These are phyloP conservation scores for Macheiramphus alcinus DNA, from an alignment of 2,113 vertebrate genomes.

Conservation along the genomic window DNA sequence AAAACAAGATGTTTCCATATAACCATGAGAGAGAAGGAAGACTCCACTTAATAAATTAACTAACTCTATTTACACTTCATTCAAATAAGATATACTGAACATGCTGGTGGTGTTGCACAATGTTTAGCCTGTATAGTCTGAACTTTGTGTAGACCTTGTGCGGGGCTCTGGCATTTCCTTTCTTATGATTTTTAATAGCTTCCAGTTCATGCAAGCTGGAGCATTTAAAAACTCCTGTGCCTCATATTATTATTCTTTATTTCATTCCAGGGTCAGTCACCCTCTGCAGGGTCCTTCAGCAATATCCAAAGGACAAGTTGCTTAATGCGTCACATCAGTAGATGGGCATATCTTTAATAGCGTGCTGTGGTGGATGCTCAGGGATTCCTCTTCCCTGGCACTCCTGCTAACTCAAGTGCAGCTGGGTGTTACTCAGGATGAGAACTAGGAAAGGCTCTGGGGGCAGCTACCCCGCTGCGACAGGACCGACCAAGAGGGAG, in stretches of 20 bases:
- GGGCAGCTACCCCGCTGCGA: neutral
- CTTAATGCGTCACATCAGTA: neutral
- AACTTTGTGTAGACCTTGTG: neutral
- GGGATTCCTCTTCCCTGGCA: neutral
- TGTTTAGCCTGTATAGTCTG: neutral
- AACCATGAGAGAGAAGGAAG: neutral
- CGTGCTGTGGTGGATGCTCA: accelerated
- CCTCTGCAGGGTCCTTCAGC: neutral
- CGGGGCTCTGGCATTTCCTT: neutral
- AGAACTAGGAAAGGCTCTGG: neutral
- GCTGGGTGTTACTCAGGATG: neutral
- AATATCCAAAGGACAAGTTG: neutral
- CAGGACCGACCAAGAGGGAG: neutral
- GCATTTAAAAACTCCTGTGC: neutral
- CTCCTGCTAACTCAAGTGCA: neutral
- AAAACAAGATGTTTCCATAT: neutral
- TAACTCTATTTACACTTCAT: neutral
- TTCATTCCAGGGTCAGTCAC: neutral
- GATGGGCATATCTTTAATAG: neutral
- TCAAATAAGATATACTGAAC: neutral
- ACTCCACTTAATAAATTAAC: neutral
- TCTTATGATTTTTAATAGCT: neutral
- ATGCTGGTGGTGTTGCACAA: neutral
- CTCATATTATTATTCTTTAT: neutral
- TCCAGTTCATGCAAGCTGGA: neutral